Evolutionary conservation across 64 coral and sea anemone species (phyloP).

Genomic region (Catalaphyllia jardinei): DNA sequence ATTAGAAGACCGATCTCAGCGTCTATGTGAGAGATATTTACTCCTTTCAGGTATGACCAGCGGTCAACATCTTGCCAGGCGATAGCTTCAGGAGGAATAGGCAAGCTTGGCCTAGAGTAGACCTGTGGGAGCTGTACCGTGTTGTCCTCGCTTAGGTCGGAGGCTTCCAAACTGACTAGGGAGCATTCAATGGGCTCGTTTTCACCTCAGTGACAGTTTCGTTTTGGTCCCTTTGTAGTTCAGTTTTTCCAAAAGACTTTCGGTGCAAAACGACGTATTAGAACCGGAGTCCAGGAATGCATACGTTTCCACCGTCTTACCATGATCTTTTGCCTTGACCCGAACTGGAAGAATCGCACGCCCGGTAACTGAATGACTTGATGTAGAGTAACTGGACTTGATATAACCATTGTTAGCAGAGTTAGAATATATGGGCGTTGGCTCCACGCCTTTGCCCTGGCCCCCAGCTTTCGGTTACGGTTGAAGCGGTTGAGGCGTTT

Average conservation of each 20-base stretch:
- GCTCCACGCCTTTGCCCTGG: too few relatives aligned
- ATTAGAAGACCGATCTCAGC: slow-evolving; percentile 35
- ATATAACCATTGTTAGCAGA: too few relatives aligned
- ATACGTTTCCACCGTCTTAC: slow-evolving; percentile 16
- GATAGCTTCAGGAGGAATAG: neutral
- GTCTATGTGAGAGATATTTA: too few relatives aligned
- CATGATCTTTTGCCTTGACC: neutral
- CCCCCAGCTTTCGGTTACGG: too few relatives aligned
- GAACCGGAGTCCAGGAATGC: too few relatives aligned
- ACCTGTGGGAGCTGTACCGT: slow-evolving; percentile 12
- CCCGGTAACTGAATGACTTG: neutral
- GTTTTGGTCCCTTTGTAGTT: slow-evolving; percentile 23
- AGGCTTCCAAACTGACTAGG: slow-evolving; percentile 43
- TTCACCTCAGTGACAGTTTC: slow-evolving; percentile 38
- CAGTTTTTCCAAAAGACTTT: slow-evolving; percentile 2
- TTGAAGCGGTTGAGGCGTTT: neutral
- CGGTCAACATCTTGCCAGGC: too few relatives aligned
- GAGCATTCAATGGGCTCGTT: neutral
- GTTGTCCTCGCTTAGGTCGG: slow-evolving; percentile 11
- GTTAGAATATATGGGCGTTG: too few relatives aligned
- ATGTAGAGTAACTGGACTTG: neutral
- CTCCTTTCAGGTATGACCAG: too few relatives aligned
- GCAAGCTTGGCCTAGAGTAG: slow-evolving; percentile 24
- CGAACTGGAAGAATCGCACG: neutral
- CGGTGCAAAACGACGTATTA: too few relatives aligned